Evolutionary conservation across 2,113 vertebrate species (phyloP).

Genomic region (Cephalopterus ornatus): DNA sequence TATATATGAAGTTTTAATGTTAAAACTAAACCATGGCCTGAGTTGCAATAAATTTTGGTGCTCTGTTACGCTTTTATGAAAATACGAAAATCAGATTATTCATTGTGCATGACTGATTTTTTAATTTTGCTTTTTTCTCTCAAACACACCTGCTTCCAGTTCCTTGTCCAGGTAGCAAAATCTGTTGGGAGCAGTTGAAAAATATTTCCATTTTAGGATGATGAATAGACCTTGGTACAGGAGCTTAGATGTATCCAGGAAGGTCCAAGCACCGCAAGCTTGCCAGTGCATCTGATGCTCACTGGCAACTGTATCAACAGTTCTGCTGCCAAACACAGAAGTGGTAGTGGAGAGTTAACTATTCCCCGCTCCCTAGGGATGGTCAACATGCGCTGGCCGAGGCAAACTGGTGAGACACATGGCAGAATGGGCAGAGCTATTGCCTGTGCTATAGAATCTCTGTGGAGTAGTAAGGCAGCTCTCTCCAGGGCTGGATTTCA

Average conservation of each 20-base stretch:
- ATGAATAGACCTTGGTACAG: not conserved
- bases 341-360: not conserved
- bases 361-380: not conserved
- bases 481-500: not conserved
- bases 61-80: not conserved
- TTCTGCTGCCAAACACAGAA: not conserved
- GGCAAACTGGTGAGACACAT: not conserved
- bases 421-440: not conserved
- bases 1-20: not conserved
- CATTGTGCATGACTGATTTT: not conserved
- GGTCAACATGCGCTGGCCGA: not conserved
- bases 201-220: not conserved
- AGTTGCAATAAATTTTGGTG: not conserved
- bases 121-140: not conserved
- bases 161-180: not conserved
- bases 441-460: not conserved
- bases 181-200: not conserved
- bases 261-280: not conserved
- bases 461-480: not conserved
- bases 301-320: not conserved
- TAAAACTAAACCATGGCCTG: not conserved
- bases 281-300: not conserved
- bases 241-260: not conserved
- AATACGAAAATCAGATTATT: not conserved
- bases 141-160: not conserved